These are phyloP conservation scores for Bubo bubo DNA, from an alignment of 2,113 vertebrate genomes.

Conservation along the genomic window DNA sequence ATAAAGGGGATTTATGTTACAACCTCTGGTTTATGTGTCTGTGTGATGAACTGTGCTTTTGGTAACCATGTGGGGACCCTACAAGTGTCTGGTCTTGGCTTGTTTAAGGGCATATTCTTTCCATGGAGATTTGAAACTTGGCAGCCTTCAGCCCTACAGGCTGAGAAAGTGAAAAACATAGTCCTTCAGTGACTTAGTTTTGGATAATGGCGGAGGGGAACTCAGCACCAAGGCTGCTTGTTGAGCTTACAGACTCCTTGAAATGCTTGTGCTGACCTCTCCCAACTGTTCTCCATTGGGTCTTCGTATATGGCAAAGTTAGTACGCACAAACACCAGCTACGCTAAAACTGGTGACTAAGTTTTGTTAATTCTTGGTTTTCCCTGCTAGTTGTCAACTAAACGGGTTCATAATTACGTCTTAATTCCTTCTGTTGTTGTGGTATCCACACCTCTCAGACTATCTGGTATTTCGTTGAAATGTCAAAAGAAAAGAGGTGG, in stretches of 20 bases:
- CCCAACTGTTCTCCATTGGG: background rate
- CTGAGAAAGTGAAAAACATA: background rate
- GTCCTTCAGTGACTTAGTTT: background rate
- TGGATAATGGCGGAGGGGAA: background rate
- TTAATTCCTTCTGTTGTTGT: background rate
- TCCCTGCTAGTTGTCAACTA: background rate
- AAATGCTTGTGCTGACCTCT: background rate
- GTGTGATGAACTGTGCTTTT: background rate
- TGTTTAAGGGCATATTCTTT: background rate
- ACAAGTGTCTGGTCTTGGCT: background rate
- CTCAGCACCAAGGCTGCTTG: background rate
- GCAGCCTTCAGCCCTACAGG: background rate
- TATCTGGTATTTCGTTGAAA: constrained; percentile 23
- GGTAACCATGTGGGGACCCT: background rate
- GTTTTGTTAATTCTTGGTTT: constrained; percentile 1
- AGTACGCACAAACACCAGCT: background rate
- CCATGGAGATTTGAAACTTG: background rate
- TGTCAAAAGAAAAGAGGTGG: background rate
- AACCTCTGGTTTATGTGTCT: background rate
- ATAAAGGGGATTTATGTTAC: background rate
- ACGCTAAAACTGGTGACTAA: background rate
- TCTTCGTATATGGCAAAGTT: background rate
- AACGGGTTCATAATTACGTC: background rate
- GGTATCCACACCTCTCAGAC: background rate
- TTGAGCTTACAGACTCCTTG: background rate